Evolutionary conservation across 2,888 invertebrate genomes (phyloP), one percentile per base, ranked within the genome.

Genomic region (Ochropleura leucogaster): DNA sequence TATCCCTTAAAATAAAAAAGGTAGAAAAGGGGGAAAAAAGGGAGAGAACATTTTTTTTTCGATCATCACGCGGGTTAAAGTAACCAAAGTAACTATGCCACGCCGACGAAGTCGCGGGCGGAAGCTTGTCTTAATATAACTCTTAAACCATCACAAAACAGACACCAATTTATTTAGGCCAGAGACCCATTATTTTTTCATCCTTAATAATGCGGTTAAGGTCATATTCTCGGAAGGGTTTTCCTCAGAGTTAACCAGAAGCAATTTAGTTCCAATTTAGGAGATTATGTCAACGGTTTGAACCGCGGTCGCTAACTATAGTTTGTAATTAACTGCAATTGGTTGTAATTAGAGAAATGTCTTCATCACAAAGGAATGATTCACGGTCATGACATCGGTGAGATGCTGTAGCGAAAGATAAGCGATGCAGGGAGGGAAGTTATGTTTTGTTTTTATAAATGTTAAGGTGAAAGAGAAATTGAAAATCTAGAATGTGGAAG

Each of bases 251-350:
- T n/a, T 62, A 55, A 53, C 53, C 47, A 63, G 62, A 65, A 65
- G 60, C 60, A 57, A 72, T 67, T 70, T 55, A 14, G 63, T 69
- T 47, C 70, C 66, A 84, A 84, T 69, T 82, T 49, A 74, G 60
- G 49, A 51, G 63, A 82, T 86, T 83, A 83, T 75, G 74, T 81
- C 83, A 82, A 66, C 49, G 63, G 42, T 46, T 78, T 80, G 71
- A 80, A 80, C 76, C 68, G 78, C 77, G 47, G 63, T 49, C 64
- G 73, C 72, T 64, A 74, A 74, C 71, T 83, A 85, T 85, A 85
- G 84, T 77, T 72, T 67, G 72, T 77, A 84, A 89, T 87, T 87
- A 83, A 79, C 62, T 64, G 69, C 85, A 89, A 90, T 89, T 89
- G 87, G 64, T 75, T 46, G 73, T 79, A 85, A 87, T 86, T 79